A percentile compares a stretch with the other conserved stretches of the same genome.
phyloP scores from a whole-genome alignment of 2,888 invertebrate species.

The Cosmopolites sordidus region DNA sequence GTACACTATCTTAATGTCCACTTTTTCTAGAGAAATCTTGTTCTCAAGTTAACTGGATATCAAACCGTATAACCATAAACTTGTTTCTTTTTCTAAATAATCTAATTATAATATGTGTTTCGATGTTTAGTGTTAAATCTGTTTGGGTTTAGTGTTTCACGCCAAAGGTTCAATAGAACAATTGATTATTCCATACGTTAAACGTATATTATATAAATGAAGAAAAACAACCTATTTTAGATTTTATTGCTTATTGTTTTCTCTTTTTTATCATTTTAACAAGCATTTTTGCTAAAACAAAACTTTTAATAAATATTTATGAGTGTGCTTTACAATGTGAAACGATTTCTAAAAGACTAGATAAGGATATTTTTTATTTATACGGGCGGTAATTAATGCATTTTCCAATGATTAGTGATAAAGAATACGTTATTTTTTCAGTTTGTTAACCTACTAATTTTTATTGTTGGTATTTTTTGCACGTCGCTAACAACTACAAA shows the following conservation, averaged over 20 bases:
- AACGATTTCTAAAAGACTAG: conserved; percentile 22
- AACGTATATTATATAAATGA: too few species aligned
- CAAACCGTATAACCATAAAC: too few species aligned
- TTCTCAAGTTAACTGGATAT: too few species aligned
- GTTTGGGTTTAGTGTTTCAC: too few species aligned
- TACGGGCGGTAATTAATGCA: conserved; percentile 23
- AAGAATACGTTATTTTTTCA: conserved; percentile 13
- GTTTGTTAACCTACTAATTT: conserved; percentile 23
- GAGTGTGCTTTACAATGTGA: conserved; percentile 11
- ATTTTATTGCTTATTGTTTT: neutral
- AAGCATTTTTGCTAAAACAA: neutral
- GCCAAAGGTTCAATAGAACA: too few species aligned
- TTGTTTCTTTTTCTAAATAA: too few species aligned
- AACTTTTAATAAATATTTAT: neutral
- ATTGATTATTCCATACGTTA: too few species aligned
- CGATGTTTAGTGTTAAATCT: too few species aligned
- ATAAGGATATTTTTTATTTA: conserved; percentile 19
- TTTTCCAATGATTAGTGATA: conserved; percentile 21
- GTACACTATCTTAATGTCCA: too few species aligned
- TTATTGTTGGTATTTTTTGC: conserved; percentile 4
- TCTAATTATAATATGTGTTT: too few species aligned
- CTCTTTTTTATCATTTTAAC: neutral
- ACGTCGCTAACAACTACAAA: neutral
- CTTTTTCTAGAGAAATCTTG: too few species aligned
- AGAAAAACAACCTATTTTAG: too few species aligned